Conservation (phyloP, 2,113 vertebrate genomes). For the Coturnix japonica region DNA sequence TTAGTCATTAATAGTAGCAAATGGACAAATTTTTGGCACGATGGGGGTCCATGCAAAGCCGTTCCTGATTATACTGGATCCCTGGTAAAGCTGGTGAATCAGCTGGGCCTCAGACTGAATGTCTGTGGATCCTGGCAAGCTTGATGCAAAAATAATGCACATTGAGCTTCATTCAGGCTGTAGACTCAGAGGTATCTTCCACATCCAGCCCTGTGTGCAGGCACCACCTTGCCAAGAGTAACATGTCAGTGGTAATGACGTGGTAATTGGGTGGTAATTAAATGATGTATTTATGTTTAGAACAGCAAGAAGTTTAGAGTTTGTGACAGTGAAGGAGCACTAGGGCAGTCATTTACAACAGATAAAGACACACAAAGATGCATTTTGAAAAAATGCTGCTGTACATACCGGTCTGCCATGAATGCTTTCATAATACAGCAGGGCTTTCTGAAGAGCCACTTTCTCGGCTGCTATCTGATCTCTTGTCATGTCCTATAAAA, state of each 20-base stretch:
- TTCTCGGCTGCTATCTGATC: constrained; percentile 95
- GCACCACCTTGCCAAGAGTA: not conserved
- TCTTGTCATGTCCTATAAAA: constrained; percentile 93
- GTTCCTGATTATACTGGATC: not conserved
- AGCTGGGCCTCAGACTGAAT: not conserved
- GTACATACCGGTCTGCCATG: constrained; percentile 92
- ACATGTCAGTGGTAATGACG: not conserved
- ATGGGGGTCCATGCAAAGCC: not conserved
- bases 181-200: not conserved
- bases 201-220: not conserved
- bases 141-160: not conserved
- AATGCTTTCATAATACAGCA: constrained; percentile 94
- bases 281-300: not conserved
- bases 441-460: constrained; percentile 92
- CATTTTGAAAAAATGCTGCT: not conserved
- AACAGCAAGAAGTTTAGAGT: not conserved
- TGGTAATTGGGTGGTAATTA: not conserved
- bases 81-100: not conserved
- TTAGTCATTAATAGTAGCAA: not conserved
- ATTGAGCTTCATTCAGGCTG: not conserved
- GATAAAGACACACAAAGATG: not conserved
- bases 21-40: not conserved
- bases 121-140: not conserved
- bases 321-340: not conserved
- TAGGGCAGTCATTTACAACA: not conserved